phyloP scores from a whole-genome alignment of 1,140 invertebrate genomes.

The Atta texana region DNA sequence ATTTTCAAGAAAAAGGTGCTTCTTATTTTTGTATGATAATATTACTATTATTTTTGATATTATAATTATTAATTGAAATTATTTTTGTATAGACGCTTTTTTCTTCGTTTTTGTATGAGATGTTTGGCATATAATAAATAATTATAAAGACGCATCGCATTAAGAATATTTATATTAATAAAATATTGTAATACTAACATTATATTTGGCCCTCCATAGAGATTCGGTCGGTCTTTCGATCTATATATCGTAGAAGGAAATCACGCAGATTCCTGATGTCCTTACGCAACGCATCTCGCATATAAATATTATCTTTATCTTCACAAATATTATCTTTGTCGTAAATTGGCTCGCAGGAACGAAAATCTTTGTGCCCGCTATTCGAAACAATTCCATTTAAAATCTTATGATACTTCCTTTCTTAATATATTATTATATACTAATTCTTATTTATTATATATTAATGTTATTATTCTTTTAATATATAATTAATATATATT shows the following conservation, averaged over 20 bases:
- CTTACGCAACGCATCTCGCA: constrained; percentile 18
- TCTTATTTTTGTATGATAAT: neutral
- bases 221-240: constrained; percentile 22
- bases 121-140: neutral
- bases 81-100: neutral
- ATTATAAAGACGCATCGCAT: neutral
- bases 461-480: too few relatives aligned
- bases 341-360: constrained; percentile 19
- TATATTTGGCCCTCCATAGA: neutral
- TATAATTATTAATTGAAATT: neutral
- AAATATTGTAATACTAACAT: neutral
- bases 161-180: neutral
- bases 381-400: neutral
- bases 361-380: constrained; percentile 11
- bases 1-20: neutral
- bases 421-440: neutral
- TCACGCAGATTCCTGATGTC: neutral
- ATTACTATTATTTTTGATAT: neutral
- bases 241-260: neutral
- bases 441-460: neutral
- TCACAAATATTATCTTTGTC: constrained; percentile 53
- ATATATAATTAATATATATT: too few relatives aligned
- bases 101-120: neutral
- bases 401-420: neutral
- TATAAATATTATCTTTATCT: constrained; percentile 56